Percentiles rank a stretch among this genome's conserved stretches.
Evolutionary conservation across 37 sponge, comb jelly and placozoan genomes (phyloP).

Genomic region (Corticium candelabrum): DNA sequence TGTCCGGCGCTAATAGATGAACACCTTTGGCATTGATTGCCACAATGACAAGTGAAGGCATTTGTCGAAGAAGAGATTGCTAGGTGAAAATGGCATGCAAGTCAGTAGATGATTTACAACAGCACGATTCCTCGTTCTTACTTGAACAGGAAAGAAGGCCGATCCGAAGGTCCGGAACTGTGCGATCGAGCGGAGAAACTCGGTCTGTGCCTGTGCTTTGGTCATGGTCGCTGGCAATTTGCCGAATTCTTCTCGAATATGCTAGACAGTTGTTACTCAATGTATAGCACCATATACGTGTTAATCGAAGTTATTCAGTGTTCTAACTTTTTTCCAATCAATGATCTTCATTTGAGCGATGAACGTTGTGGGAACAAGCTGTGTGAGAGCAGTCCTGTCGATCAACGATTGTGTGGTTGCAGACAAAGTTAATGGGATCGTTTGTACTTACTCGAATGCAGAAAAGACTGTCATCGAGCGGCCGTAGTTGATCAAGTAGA

Average conservation of each 20-base stretch:
- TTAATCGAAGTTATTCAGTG: neutral
- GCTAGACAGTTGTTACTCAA: no score
- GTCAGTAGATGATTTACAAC: neutral
- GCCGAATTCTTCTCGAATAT: neutral
- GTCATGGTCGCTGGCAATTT: neutral
- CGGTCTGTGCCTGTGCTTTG: neutral
- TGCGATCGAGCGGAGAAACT: neutral
- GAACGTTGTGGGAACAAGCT: neutral
- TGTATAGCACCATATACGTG: neutral
- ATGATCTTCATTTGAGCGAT: neutral
- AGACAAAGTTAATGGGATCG: no score
- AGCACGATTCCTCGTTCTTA: neutral
- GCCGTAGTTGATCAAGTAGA: neutral
- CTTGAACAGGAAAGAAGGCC: neutral
- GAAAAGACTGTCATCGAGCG: neutral
- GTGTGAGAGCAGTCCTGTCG: neutral
- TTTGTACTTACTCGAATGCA: neutral
- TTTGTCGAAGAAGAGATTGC: neutral
- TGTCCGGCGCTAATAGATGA: neutral
- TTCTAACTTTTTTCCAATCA: neutral
- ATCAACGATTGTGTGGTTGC: neutral
- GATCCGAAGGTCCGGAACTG: neutral
- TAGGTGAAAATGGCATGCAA: neutral
- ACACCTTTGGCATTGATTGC: neutral
- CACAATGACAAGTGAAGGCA: neutral